Base-by-base conservation (phyloP, 2,797 vertebrate species). In the Calcarius lapponicus region DNA sequence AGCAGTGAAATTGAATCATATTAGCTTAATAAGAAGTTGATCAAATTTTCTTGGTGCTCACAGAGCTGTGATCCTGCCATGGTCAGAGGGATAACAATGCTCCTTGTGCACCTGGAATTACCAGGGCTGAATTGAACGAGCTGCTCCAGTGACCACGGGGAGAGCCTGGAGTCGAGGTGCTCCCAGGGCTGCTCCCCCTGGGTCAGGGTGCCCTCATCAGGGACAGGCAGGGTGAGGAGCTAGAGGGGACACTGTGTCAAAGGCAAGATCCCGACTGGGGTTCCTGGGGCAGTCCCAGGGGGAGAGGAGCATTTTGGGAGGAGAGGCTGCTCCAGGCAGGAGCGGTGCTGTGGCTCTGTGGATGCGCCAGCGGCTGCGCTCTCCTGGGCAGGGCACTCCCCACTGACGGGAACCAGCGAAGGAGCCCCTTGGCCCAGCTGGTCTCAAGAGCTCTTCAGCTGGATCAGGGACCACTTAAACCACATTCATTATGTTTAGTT, bases 331-430 rank as follows among this genome's bases (percentile, higher is more conserved):
- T 57, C 25, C 0, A 0, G 60, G 51, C 51, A 38, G 57, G 43
- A 74, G 42, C 1, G 0, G 25, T 4, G 24, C 50, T 4, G 7
- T 0, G 1, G 10, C n/a, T 53, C 54, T 24, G 0, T 5, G 60
- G 65, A 15, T 1, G 2, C 17, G 32, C 47, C 2, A 2, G 29
- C 0, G 5, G 57, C 62, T 62, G 32, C 0, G 7, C 36, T 48
- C 19, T 14, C 2, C 58, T 57, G 71, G n/a, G 38, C 75, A 69
- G 9, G 29, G 21, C 85, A n/a, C 22, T 16, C 12, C 24, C 28
- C 17, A 20, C 34, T 0, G 2, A 11, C 21, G 26, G 24, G 25
- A 28, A 22, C 28, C 56, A 28, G 13, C 15, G 56, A 36, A 57
- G n/a, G 56, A 12, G 5, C 10, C 54, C 56, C 56, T 17, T 6